Conservation (phyloP, 2,888 invertebrate genomes). For the Trichopria drosophilae region DNA sequence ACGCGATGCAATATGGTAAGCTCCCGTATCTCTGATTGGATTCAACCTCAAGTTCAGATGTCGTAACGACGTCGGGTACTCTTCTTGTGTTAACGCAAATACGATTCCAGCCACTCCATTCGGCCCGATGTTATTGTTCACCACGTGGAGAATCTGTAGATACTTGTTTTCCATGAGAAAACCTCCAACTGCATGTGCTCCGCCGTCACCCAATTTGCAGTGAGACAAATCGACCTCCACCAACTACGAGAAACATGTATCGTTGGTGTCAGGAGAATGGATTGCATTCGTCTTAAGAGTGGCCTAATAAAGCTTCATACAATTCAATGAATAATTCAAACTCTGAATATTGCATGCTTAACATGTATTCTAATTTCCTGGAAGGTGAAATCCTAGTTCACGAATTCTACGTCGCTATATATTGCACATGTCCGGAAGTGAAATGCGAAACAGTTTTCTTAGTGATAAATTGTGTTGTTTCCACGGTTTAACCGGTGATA, state of each 20-base stretch:
- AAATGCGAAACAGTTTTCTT: no score
- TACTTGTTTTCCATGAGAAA: conserved; percentile 50
- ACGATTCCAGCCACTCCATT: conserved; percentile 63
- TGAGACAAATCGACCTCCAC: conserved; percentile 69
- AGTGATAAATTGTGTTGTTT: no score
- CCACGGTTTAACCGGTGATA: no score
- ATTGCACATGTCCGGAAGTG: no score
- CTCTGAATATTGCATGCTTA: no score
- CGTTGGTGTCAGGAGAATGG: no score
- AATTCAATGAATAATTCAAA: no score
- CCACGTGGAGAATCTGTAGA: conserved; percentile 61
- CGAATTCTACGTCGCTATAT: no score
- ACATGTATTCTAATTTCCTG: no score
- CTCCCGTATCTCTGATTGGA: conserved; percentile 65
- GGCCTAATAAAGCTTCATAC: no score
- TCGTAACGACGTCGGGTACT: conserved; percentile 57
- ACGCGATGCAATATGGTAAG: conserved; percentile 47
- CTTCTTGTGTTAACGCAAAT: conserved; percentile 61
- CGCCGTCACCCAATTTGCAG: conserved; percentile 67
- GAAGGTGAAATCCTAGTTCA: no score
- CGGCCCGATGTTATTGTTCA: conserved; percentile 64
- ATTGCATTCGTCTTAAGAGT: no score
- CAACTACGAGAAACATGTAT: conserved; percentile 57
- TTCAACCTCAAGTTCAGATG: conserved; percentile 65
- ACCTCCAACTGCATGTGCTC: conserved; percentile 68